phyloP scores from a whole-genome alignment of 2,797 vertebrate genomes.

The Cirrhinus mrigala region DNA sequence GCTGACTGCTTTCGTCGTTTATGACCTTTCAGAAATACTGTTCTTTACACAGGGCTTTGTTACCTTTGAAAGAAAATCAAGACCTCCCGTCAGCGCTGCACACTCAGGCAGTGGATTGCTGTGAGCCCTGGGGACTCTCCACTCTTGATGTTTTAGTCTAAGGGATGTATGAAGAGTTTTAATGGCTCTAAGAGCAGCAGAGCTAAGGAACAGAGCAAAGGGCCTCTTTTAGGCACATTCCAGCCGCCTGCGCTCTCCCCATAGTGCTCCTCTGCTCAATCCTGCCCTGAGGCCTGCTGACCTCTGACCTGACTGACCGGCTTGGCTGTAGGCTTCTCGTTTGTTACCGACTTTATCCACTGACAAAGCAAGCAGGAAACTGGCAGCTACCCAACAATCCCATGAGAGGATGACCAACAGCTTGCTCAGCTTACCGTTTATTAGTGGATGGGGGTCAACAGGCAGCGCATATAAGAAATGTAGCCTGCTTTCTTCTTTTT shows the following conservation, averaged over 20 bases:
- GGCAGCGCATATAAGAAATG: conserved; percentile 66
- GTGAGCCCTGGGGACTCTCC: conserved; percentile 70
- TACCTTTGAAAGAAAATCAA: conserved; percentile 68
- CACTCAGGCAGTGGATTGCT: conserved; percentile 55
- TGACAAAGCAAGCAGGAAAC: conserved; percentile 85
- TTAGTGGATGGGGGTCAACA: conserved; percentile 73
- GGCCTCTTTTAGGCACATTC: conserved; percentile 78
- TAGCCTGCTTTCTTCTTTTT: conserved; percentile 67
- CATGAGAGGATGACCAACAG: conserved; percentile 88
- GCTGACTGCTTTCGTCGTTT: not conserved
- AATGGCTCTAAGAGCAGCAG: conserved; percentile 68
- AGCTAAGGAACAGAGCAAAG: conserved; percentile 48
- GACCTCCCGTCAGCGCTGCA: conserved; percentile 74
- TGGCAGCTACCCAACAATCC: conserved; percentile 86
- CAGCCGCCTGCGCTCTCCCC: conserved; percentile 68
- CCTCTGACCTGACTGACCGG: conserved; percentile 85
- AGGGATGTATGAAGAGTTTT: conserved; percentile 70
- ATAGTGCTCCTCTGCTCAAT: conserved; percentile 79
- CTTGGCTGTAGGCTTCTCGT: conserved; percentile 88
- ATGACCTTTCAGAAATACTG: conserved; percentile 55
- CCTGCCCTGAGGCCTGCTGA: conserved; percentile 79
- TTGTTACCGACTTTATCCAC: conserved; percentile 90
- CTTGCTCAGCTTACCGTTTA: conserved; percentile 90
- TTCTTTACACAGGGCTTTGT: conserved; percentile 67
- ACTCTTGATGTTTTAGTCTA: conserved; percentile 70